Evolutionary conservation across 2,113 vertebrate species (phyloP), one percentile per base, ranked within the genome.

Genomic region (Ivindomyrus marchei): DNA sequence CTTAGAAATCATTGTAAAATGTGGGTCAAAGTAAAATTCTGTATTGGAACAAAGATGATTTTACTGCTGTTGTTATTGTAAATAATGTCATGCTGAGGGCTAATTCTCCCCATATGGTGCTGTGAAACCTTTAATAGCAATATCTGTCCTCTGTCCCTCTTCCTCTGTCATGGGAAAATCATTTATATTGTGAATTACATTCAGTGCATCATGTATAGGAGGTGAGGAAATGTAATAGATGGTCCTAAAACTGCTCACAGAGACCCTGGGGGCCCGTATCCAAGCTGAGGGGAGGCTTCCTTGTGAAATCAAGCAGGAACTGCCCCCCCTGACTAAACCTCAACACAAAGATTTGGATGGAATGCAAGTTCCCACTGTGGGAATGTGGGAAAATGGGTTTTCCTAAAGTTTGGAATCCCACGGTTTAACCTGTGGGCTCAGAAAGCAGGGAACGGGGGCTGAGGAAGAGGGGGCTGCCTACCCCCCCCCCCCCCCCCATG

Each of bases 371-470:
- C 89, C 93, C 93, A 94, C 94, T 96, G 95, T 96, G 96, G 95
- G 95, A 96, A 96, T 94, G 91, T 94, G 93, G 92, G 93, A 92
- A 95, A 94, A 95, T 95, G 91, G 92, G 89, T 91, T 96, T 95
- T 96, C 94, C 92, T 95, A 94, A 93, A 94, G 93, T 92, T 93
- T 93, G 92, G 94, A 94, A 95, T 94, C 94, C 93, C 95, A 95
- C 93, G 94, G 91, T 93, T 92, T 91, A 95, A 95, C 95, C 94
- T 94, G 94, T 62, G 91, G 93, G 91, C 94, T 95, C 94, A 95
- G 93, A 95, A 95, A 94, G 91, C 19, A 85, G 90, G 36, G 50
- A 47, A 91, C 36, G 89, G 92, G 19, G 90, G 88, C 42, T 90
- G 85, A 83, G 88, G 90, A 89, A 91, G 42, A 62, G 88, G 85